Conservation (phyloP, 2,888 invertebrate genomes). For the Sepiola atlantica region DNA sequence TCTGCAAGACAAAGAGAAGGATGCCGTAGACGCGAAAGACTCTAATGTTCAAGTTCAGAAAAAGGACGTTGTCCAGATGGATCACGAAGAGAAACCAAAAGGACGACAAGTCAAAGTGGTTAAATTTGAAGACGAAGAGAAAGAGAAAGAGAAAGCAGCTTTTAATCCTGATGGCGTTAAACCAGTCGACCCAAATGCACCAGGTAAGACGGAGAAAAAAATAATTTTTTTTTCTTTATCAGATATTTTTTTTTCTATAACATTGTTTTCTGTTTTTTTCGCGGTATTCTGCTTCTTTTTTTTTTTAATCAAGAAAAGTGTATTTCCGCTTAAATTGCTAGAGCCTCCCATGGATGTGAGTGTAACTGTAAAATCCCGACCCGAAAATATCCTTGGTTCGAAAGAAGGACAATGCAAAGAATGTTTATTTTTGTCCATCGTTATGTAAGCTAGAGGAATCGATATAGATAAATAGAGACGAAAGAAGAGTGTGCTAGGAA, state of each 20-base stretch:
- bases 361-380: no score
- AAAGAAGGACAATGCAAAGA: no score
- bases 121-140: slow-evolving; percentile 52
- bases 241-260: no score
- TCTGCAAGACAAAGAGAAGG: slow-evolving; percentile 38
- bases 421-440: no score
- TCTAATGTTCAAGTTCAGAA: slow-evolving; percentile 52
- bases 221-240: no score
- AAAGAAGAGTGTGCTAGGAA: no score
- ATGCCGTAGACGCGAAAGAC: slow-evolving; percentile 51
- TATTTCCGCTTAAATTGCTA: no score
- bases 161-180: slow-evolving; percentile 38
- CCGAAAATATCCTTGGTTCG: no score
- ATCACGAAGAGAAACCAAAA: slow-evolving; percentile 52
- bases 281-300: no score
- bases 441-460: no score
- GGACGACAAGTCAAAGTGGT: slow-evolving; percentile 52
- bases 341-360: no score
- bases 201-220: slow-evolving; percentile 52
- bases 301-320: background rate
- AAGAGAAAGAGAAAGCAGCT: slow-evolving; percentile 47
- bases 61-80: slow-evolving; percentile 52
- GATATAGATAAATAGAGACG: no score
- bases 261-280: background rate
- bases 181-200: slow-evolving; percentile 55